phyloP scores from a whole-genome alignment of 1,140 invertebrate species.

The Caenorhabditis inopinata region DNA sequence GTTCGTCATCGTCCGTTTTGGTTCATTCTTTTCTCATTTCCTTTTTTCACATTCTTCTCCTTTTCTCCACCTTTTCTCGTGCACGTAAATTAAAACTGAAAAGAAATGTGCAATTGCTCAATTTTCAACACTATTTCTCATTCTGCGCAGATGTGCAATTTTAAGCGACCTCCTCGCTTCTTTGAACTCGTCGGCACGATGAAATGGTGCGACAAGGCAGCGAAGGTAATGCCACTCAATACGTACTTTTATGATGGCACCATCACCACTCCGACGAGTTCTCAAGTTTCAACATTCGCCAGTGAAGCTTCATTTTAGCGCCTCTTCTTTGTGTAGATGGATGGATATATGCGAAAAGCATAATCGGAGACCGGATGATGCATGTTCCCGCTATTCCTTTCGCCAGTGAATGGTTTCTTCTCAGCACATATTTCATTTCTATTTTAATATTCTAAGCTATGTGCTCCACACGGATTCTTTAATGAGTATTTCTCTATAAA shows the following conservation, averaged over 20 bases:
- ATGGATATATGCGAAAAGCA: slow-evolving; percentile 14
- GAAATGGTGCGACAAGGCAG: not conserved
- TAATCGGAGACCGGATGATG: not conserved
- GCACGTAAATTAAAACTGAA: slow-evolving; percentile 26
- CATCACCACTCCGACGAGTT: not conserved
- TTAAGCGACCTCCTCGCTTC: not conserved
- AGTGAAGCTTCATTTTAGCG: not conserved
- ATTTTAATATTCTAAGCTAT: not conserved
- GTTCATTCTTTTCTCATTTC: not conserved
- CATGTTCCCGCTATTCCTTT: slow-evolving; percentile 3
- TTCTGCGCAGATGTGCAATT: slow-evolving; percentile 6
- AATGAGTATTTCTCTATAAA: too few species aligned
- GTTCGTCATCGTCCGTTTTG: not conserved
- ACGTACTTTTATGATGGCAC: slow-evolving; percentile 32
- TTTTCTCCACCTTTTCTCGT: not conserved
- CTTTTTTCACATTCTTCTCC: not conserved
- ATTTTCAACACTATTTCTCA: not conserved
- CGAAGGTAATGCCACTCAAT: slow-evolving; percentile 21
- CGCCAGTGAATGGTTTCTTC: not conserved
- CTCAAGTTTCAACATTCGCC: not conserved
- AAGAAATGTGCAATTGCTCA: slow-evolving; percentile 14
- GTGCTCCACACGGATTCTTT: too few species aligned
- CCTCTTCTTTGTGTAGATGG: not conserved
- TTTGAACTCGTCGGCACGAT: slow-evolving; percentile 10
- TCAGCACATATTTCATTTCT: not conserved